Evolutionary conservation across 2,797 vertebrate genomes (phyloP).

Genomic region (Falco peregrinus): DNA sequence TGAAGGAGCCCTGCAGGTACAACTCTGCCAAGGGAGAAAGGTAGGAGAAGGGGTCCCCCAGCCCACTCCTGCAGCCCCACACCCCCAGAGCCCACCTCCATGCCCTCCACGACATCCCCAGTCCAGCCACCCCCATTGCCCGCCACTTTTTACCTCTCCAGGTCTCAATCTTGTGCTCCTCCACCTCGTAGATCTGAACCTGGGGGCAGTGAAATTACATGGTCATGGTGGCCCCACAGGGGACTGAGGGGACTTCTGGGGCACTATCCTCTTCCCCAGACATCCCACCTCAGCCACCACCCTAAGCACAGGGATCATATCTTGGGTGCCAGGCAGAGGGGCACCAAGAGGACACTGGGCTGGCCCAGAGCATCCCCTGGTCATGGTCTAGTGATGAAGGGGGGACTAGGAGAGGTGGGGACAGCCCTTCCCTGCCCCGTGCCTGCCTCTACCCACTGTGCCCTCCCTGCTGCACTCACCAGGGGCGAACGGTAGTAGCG

Average conservation of each 20-base stretch:
- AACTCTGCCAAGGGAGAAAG: conserved; percentile 71
- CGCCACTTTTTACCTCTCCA: conserved; percentile 87
- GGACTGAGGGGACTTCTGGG: background rate
- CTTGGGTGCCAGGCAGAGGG: background rate
- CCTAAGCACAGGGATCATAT: background rate
- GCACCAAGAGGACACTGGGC: background rate
- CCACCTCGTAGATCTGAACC: conserved; percentile 98
- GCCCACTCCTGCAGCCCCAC: background rate
- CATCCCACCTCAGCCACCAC: background rate
- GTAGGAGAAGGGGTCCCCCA: background rate
- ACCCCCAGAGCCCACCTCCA: background rate
- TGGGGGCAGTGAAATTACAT: conserved; percentile 51
- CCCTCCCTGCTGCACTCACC: conserved; percentile 75
- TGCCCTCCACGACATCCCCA: background rate
- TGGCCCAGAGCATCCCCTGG: background rate
- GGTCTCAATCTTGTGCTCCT: conserved; percentile 96
- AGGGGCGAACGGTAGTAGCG: conserved; percentile 95
- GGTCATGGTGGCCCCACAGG: background rate
- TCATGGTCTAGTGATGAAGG: background rate
- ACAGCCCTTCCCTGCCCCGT: background rate
- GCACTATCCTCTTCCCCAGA: background rate
- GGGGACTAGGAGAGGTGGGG: background rate
- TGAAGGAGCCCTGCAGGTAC: conserved; percentile 80
- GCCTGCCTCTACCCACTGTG: fast-evolving
- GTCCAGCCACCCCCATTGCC: background rate